Evolutionary conservation across 2,888 invertebrate genomes (phyloP), one percentile per base, ranked within the genome.

Genomic region (Galeruca laticollis): DNA sequence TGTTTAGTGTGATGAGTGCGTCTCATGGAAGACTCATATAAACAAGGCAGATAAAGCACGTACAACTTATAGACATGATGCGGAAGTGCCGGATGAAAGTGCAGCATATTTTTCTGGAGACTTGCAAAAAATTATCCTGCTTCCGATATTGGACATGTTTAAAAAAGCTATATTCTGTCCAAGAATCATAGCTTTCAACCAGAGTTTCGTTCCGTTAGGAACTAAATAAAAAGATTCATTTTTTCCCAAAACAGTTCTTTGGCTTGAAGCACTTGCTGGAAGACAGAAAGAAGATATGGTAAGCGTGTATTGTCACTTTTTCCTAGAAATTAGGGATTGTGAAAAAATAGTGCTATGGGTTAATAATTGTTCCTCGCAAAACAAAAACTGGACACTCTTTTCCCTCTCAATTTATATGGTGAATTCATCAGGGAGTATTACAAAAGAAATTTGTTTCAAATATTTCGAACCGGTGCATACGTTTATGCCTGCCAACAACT

Each of bases 81-180:
- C n/a, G n/a, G n/a, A 33, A 33, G 33, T 6, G 33, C 9, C 33
- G 9, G 9, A 33, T 33, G 33, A 33, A 4, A 18, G 9, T 6
- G 9, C 33, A 9, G 33, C 9, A 9, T 33, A 33, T 33, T 33
- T 33, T 33, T 33, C 33, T 4, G 63, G 26, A 13, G 52, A 63
- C 20, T 13, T 49, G 2, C 61, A 21, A 47, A 61, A 61, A 43
- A 43, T 62, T 20, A 40, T 52, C 13, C 20, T 54, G 52, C 40
- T 68, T 10, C 61, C 62, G 0, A 56, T 26, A 56, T 40, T 26
- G 43, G 57, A 62, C 13, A 60, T 57, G 1, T 67, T 67, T 40
- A 20, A 67, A 57, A 60, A 51, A 37, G 40, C 37, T 60, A 37
- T 60, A 60, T 67, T 67, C 51, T 60, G 59, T 51, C 35, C 43